Base-by-base conservation (phyloP, 2,797 vertebrate genomes). In the Karalla daura region DNA sequence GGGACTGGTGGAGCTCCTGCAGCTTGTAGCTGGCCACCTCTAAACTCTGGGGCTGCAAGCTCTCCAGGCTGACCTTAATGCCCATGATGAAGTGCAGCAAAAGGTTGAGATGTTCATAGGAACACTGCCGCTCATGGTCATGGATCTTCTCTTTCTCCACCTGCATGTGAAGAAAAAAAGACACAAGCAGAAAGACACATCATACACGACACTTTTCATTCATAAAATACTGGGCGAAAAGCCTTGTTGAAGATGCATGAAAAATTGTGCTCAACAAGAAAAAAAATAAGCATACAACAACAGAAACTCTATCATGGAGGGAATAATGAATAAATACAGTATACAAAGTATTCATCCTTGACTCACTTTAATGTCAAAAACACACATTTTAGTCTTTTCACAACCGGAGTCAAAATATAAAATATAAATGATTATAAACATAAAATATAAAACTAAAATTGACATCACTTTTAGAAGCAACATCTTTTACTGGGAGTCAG, bases 91-190 rank as follows among this genome's bases (percentile, higher is more conserved):
- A 95, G 30, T 94, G 94, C 84, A 97, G 92, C 0, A 99, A 90
- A 83, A 98, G 88, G 85, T 94, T 95, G 66, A 99, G 92, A 85
- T 99, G 98, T 25, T 98, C 96, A 0, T 91, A 93, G 1, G 97
- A 92, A 74, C 87, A 93, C 60, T 91, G 94, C 0, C 87, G 93
- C 89, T 99, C 98, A 0, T 99, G 98, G 25, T 97, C 96, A 0
- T 87, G 89, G 33, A 94, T 94, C 72, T 93, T 94, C 87, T 96
- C 97, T 3, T 94, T 94, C 66, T 98, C 96, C 82, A 97, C 96
- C 98, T 99, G 66, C 2, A 46, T 45, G 43, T 27, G 28, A 65
- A 70, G 79, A 21, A 70, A 80, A 21, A 69, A 32, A 53, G 3
- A 71, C 7, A 67, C 21, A 35, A 62, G 23, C 27, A 63, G 51